Evolutionary conservation across 2,888 invertebrate genomes (phyloP).

Genomic region (Metellina segmentata): DNA sequence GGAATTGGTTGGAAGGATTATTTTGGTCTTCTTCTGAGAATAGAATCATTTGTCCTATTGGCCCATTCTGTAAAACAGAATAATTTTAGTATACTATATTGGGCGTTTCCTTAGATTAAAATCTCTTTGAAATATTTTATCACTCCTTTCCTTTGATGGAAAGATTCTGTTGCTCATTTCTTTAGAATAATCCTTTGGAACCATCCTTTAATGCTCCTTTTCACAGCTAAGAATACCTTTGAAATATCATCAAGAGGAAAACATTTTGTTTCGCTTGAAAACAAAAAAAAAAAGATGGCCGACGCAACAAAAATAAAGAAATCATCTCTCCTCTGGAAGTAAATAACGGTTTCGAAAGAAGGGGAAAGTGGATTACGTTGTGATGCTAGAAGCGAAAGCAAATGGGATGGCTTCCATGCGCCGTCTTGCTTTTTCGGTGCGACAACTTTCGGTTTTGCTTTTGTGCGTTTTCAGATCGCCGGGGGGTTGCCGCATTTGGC

Average conservation of each 20-base stretch:
- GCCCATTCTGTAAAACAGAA: too few relatives aligned
- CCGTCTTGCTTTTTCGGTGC: background rate
- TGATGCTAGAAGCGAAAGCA: conserved; percentile 27
- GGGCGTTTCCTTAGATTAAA: too few relatives aligned
- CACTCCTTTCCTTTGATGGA: too few relatives aligned
- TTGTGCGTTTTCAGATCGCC: conserved; percentile 13
- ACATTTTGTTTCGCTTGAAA: background rate
- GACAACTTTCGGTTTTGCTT: conserved; percentile 41
- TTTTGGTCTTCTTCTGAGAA: too few relatives aligned
- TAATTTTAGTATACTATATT: too few relatives aligned
- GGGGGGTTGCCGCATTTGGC: conserved; percentile 10
- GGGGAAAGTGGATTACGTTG: conserved; percentile 57
- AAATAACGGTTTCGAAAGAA: conserved; percentile 63
- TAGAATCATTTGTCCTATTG: too few relatives aligned
- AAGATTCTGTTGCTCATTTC: too few relatives aligned
- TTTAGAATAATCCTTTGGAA: too few relatives aligned
- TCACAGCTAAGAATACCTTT: conserved; percentile 18
- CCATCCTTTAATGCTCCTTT: background rate
- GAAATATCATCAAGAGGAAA: conserved; percentile 18
- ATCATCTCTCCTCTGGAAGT: conserved; percentile 12
- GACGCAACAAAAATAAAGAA: background rate
- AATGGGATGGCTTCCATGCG: background rate
- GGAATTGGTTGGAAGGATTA: too few relatives aligned
- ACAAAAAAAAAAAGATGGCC: background rate
- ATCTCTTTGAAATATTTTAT: too few relatives aligned